Evolutionary conservation across 2,113 vertebrate species (phyloP), one percentile per base, ranked within the genome.

Genomic region (Echinops telfairi): DNA sequence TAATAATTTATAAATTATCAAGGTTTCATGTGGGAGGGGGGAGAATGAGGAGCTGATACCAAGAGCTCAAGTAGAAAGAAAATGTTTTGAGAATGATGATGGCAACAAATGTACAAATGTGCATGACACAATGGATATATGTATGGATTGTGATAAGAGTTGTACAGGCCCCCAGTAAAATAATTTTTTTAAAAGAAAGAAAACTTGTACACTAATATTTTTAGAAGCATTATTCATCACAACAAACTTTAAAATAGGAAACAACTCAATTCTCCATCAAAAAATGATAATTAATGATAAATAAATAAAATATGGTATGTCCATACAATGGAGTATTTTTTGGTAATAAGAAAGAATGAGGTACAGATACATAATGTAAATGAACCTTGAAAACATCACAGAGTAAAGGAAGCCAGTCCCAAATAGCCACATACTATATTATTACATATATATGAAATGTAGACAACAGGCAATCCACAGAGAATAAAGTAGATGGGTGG

Each of bases 371-470:
- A 43, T 78, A 89, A 9, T 3, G 0, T 15, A 23, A 29, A 77
- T 70, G 43, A 82, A 90, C 25, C 43, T 36, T 77, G 43, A 68
- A 83, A 87, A 83, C 47, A 47, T 84, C 22, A 33, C 6, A 11
- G 38, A 70, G 60, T 47, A 71, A 83, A 71, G 78, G 66, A 91
- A 88, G 53, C n/a, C 27, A 73, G 71, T 83, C 62, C 83, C 17
- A 91, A 83, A 78, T 77, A 62, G 11, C 58, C 14, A 47, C 43
- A 47, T 5, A 47, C 10, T 47, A 47, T 47, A 47, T 47, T 47
- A 47, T 47, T 47, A n/a, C n/a, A 47, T 47, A 47, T 47, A 47
- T 17, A 60, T 60, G 58, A 60, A 60, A 60, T 20, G 58, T 20
- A 15, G 14, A 60, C 15, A 60, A 60, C 14, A 60, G 58, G 58